A percentile compares a stretch with the other conserved stretches of the same genome.
Conservation (phyloP, 2,797 vertebrate genomes). For the Characodon lateralis region DNA sequence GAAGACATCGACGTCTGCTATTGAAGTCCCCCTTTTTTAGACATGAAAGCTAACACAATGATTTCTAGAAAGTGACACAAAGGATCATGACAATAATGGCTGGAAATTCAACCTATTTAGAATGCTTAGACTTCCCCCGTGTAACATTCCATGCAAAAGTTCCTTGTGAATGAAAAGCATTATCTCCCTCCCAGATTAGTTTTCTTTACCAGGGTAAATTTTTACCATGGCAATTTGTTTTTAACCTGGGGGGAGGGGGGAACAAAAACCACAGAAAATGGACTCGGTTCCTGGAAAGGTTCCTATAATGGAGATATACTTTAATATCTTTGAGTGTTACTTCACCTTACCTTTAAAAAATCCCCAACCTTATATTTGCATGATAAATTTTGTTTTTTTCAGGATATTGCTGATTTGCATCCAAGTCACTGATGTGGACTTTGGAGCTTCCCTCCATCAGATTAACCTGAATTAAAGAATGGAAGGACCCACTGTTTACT, state of each 20-base stretch:
- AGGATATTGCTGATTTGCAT: neutral
- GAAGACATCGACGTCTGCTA: constrained; percentile 41
- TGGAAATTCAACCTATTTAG: no score
- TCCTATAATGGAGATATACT: neutral
- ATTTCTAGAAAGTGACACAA: constrained; percentile 49
- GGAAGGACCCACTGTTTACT: constrained; percentile 16
- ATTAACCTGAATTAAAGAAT: constrained; percentile 10
- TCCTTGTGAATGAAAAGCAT: no score
- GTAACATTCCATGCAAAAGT: no score
- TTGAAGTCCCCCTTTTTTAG: constrained; percentile 43
- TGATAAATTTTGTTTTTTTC: neutral
- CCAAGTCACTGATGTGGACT: neutral
- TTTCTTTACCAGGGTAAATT: no score
- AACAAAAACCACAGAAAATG: neutral
- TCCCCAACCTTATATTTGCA: neutral
- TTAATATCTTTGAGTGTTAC: neutral
- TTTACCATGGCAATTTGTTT: no score
- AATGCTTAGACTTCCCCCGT: no score
- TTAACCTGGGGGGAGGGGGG: neutral
- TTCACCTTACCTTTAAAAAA: constrained; percentile 7
- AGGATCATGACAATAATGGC: no score
- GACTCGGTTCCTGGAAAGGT: neutral
- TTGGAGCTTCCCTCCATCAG: constrained; percentile 6
- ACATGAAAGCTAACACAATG: constrained; percentile 58
- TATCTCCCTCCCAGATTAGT: no score